Conservation (phyloP, 2,113 vertebrate genomes). For the Rallus limicola region DNA sequence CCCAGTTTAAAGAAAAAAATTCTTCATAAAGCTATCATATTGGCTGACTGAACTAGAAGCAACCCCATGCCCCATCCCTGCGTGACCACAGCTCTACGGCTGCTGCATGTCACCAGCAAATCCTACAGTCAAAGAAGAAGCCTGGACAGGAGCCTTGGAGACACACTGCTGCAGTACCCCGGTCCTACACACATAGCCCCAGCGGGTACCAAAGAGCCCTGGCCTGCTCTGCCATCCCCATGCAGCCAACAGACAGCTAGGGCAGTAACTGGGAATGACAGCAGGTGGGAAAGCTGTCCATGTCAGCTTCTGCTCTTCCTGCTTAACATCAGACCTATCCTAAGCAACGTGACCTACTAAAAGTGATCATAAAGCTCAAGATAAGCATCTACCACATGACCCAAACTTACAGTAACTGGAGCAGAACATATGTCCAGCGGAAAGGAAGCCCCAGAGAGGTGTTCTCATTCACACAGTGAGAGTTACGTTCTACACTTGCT, state of each 20-base stretch:
- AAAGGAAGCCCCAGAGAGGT: neutral
- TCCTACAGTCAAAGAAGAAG: neutral
- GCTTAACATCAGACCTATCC: neutral
- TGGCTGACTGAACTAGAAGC: neutral
- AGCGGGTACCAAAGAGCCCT: accelerated
- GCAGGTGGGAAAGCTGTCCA: neutral
- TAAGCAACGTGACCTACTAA: neutral
- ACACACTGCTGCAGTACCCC: neutral
- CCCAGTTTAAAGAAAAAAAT: neutral
- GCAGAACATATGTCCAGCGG: neutral
- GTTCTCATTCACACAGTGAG: neutral
- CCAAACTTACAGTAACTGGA: neutral
- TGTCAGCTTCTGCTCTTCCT: neutral
- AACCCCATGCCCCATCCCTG: neutral
- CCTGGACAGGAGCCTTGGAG: neutral
- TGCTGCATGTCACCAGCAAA: neutral
- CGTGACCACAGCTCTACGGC: neutral
- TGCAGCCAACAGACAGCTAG: neutral
- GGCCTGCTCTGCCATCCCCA: neutral
- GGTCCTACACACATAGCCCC: neutral
- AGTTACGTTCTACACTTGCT: neutral
- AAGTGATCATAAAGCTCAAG: neutral
- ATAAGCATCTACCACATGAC: neutral
- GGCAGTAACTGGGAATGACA: neutral
- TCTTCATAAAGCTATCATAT: neutral